Evolutionary conservation across 2,888 invertebrate genomes (phyloP).

Genomic region (Gari tellinella): DNA sequence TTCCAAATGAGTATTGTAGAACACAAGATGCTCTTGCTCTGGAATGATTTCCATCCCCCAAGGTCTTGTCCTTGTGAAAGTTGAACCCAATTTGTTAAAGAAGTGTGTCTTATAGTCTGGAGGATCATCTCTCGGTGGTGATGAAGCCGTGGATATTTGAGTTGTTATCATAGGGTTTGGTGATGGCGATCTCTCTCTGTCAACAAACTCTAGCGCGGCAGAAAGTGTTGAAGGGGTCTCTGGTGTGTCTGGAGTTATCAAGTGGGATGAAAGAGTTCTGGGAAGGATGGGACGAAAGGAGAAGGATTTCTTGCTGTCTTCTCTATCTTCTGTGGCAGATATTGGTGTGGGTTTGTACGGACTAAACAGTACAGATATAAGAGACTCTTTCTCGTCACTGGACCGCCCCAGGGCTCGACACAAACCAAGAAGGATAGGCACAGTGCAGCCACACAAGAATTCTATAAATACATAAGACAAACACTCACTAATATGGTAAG

Average conservation of each 20-base stretch:
- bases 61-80: constrained; percentile 87
- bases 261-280: constrained; percentile 90
- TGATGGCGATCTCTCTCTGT: constrained; percentile 59
- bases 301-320: constrained; percentile 82
- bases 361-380: constrained; percentile 87
- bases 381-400: constrained; percentile 89
- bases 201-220: constrained; percentile 42
- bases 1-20: constrained; percentile 81
- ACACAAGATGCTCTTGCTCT: constrained; percentile 78
- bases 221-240: constrained; percentile 54
- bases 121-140: constrained; percentile 49
- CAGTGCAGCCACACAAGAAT: constrained; percentile 86
- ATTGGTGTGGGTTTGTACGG: constrained; percentile 43
- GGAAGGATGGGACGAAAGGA: constrained; percentile 93
- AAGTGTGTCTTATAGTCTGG: constrained; percentile 92
- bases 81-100: constrained; percentile 96
- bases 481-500: too few species aligned
- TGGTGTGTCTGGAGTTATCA: constrained; percentile 71
- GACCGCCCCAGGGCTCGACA: constrained; percentile 96
- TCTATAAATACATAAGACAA: too few species aligned
- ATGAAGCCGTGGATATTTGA: constrained; percentile 13
- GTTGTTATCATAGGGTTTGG: constrained; percentile 51
- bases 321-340: constrained; percentile 74
- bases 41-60: constrained; percentile 81
- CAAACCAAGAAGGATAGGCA: constrained; percentile 94